phyloP scores from a whole-genome alignment of 2,888 invertebrate species.

The Brenthis ino region DNA sequence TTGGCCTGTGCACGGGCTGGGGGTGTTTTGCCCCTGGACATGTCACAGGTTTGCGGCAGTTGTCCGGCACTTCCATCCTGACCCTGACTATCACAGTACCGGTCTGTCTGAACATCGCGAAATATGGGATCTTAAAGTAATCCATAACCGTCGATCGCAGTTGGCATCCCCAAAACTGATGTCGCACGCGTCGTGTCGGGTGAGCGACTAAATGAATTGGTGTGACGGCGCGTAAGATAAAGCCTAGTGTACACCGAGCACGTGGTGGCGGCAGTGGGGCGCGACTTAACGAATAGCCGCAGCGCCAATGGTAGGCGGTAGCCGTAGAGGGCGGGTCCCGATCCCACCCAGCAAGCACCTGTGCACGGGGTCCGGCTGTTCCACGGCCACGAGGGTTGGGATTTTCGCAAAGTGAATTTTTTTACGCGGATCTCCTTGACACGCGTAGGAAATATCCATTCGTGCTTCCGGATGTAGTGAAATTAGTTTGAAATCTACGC shows the following conservation, averaged over 20 bases:
- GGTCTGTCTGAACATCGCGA: conserved; percentile 64
- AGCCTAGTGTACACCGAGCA: conserved; percentile 61
- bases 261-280: conserved; percentile 64
- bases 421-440: conserved; percentile 42
- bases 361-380: conserved; percentile 54
- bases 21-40: conserved; percentile 49
- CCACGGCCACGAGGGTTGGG: conserved; percentile 59
- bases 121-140: conserved; percentile 66
- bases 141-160: conserved; percentile 70
- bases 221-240: conserved; percentile 75
- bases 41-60: conserved; percentile 49
- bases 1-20: conserved; percentile 50
- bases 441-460: conserved; percentile 13
- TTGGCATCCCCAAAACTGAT: conserved; percentile 73
- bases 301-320: conserved; percentile 59
- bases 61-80: conserved; percentile 61
- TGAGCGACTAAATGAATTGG: conserved; percentile 75
- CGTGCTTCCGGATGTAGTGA: conserved; percentile 1
- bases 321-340: conserved; percentile 56
- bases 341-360: conserved; percentile 59
- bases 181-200: conserved; percentile 74
- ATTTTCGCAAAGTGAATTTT: conserved; percentile 36
- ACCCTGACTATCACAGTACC: conserved; percentile 72
- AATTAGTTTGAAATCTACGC: background rate
- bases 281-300: conserved; percentile 59